Percentiles rank a stretch among this genome's conserved stretches.
These are phyloP conservation scores for Axinella damicornis DNA, from an alignment of 37 sponge, comb jelly and placozoan genomes.

Conservation along the genomic window DNA sequence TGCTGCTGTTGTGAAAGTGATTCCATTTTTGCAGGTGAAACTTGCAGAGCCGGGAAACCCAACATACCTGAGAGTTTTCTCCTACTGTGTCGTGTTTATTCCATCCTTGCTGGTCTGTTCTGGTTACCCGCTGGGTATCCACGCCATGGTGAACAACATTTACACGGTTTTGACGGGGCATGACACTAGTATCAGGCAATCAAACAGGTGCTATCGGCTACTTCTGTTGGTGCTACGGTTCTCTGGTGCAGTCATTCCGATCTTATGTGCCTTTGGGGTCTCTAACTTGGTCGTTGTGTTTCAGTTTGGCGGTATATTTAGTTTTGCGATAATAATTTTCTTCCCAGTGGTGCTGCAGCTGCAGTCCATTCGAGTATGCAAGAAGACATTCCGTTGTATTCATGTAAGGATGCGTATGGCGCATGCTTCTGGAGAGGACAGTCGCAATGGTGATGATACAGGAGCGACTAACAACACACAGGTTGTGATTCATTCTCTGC, in stretches of 20 bases:
- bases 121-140: conserved; percentile 74
- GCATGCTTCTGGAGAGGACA: no score
- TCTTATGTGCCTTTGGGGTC: conserved; percentile 61
- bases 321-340: conserved; percentile 63
- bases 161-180: conserved; percentile 50
- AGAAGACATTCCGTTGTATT: conserved; percentile 52
- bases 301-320: conserved; percentile 74
- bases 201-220: neutral
- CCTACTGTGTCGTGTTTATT: conserved; percentile 79
- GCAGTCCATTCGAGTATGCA: conserved; percentile 60
- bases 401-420: no score
- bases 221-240: conserved; percentile 51
- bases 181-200: conserved; percentile 13
- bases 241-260: conserved; percentile 56
- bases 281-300: conserved; percentile 76
- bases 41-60: neutral
- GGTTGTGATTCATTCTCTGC: no score
- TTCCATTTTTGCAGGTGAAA: conserved; percentile 15
- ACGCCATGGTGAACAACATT: conserved; percentile 67
- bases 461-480: no score
- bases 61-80: conserved; percentile 45
- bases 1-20: no score
- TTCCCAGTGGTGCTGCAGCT: conserved; percentile 74
- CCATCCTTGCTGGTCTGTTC: conserved; percentile 80
- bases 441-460: no score